Base-by-base conservation (phyloP, 2,888 invertebrate genomes). In the Orthosia gracilis region DNA sequence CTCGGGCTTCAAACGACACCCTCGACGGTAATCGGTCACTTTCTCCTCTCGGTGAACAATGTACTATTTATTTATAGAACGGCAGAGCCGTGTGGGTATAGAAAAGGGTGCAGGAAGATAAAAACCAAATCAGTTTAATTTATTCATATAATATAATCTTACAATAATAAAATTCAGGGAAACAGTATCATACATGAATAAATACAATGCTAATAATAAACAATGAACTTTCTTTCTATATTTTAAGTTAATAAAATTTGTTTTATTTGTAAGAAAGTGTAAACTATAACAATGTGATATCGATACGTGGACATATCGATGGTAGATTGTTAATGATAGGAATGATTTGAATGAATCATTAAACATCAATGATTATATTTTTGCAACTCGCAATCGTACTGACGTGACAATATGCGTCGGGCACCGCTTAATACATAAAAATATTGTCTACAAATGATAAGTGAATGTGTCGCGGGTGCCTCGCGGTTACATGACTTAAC, bases 101-200 rank as follows among this genome's bases (percentile, higher is more conserved):
- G 45, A 45, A 61, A 21, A 7, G 5, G 21, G 31, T 4, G 2
- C 21, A 66, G 70, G 58, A 49, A 69, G 15, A 76, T 63, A 83
- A 85, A 87, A 85, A 86, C 83, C 84, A 89, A 91, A 89, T 82
- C 85, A 83, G 70, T 84, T 88, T 89, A 78, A 89, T 94, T 93
- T 92, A 94, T 94, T 94, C 92, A 93, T 93, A 92, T 94, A 94
- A 92, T 94, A 95, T 96, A 94, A 94, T 96, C 96, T 96, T 96
- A 96, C 92, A 94, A 94, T 94, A 94, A 95, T 96, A 95, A 94
- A 96, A 93, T 96, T 96, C 94, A 95, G 94, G 93, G 94, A 95
- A 96, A 96, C 95, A 94, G 94, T 96, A 96, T 96, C 92, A 96
- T 96, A 96, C 96, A 96, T 92, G 94, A 96, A 96, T 96, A 96